Conservation (phyloP, 2,113 vertebrate genomes). For the Myotis davidii region DNA sequence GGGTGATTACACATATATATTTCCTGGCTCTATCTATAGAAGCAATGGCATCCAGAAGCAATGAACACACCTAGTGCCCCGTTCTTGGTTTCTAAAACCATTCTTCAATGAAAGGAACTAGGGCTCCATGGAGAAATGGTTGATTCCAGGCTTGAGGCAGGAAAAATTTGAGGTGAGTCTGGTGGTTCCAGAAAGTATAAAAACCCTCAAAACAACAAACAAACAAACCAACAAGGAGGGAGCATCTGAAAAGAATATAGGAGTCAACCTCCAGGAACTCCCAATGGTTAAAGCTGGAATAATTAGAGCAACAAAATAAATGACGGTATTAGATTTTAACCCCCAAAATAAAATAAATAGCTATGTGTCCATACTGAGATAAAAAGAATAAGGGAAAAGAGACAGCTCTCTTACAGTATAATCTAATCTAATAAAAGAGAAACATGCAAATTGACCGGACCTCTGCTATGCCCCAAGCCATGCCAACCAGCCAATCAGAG, state of each 20-base stretch:
- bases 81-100: neutral
- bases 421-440: neutral
- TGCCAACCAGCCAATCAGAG: too few species aligned
- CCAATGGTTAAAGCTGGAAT: neutral
- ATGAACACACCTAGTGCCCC: neutral
- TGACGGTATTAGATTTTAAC: neutral
- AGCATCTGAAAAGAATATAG: neutral
- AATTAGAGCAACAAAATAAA: neutral
- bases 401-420: neutral
- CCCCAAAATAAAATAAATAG: neutral
- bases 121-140: neutral
- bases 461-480: too few species aligned
- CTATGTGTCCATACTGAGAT: neutral
- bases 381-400: neutral
- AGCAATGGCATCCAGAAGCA: neutral
- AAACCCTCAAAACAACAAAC: neutral
- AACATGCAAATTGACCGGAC: too few species aligned
- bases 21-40: neutral
- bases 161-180: neutral
- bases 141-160: neutral
- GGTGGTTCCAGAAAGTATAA: neutral
- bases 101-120: neutral
- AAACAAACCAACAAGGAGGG: neutral
- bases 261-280: neutral
- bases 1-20: neutral